Base-by-base conservation (phyloP, 2,888 invertebrate genomes). In the Netelia fuscicornis region DNA sequence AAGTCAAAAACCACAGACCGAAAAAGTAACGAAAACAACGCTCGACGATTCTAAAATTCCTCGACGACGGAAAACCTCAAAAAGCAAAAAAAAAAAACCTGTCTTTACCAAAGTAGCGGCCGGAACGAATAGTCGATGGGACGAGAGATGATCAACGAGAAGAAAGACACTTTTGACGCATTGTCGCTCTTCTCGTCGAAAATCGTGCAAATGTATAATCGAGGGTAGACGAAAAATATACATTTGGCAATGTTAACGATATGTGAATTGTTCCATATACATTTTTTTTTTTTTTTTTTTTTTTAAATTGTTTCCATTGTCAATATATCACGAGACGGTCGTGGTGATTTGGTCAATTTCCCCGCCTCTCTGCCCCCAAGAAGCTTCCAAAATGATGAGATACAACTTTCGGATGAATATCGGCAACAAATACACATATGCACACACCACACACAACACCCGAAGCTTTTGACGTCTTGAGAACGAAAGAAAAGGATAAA, bases 361-460 rank as follows among this genome's bases (percentile, higher is more conserved):
- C 68, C 58, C 81, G 56, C 67, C 58, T 74, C 81, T 58, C 67
- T 60, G 54, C 68, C 65, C 54, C 67, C 52, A 70, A 37, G 37
- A 74, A 74, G 81, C 77, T 70, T 78, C 58, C 42, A 30, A 68
- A 68, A 42, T n/a, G 42, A 64, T 8, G 25, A 30, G n/a, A 64
- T 64, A 11, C 20, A 70, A 54, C 42, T 71, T 58, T 75, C 81
- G 11, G 72, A 68, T 68, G 48, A 67, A 71, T n/a, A 84, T 58
- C 58, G 68, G 68, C 37, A 62, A 60, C 78, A 87, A 85, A 83
- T 72, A 84, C 80, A 71, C 58, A 71, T 52, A 75, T 65, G 81
- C 52, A 85, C 81, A 83, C 77, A 83, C 74, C 54, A 84, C 65
- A 84, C 62, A 75, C 68, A 83, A 82, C 68, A 70, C 71, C 72